Evolutionary conservation across 2,888 invertebrate genomes (phyloP).

Genomic region (Reticulitermes lucifugus): DNA sequence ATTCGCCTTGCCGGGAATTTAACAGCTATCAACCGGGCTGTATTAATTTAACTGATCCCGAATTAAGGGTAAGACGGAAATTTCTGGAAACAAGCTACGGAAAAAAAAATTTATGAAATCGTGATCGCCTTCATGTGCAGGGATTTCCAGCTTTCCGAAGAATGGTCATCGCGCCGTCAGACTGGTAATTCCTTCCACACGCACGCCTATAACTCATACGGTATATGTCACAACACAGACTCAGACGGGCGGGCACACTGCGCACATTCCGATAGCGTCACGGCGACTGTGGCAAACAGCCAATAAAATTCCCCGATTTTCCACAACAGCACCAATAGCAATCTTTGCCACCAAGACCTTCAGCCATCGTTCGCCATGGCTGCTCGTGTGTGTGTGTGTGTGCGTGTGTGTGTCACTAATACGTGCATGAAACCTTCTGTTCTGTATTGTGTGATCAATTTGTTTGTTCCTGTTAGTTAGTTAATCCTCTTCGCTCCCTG

Average conservation of each 20-base stretch:
- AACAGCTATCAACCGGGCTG: no score
- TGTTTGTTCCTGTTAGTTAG: neutral
- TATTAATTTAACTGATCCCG: no score
- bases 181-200: neutral
- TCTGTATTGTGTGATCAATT: neutral
- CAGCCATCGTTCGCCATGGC: conserved; percentile 4
- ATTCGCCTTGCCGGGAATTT: no score
- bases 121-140: no score
- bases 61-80: no score
- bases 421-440: neutral
- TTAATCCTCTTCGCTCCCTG: no score
- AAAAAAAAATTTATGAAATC: no score
- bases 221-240: neutral
- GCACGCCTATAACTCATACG: neutral
- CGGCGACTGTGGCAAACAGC: conserved; percentile 2
- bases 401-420: neutral
- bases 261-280: neutral
- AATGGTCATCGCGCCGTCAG: no score
- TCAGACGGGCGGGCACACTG: neutral
- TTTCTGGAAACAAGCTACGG: no score
- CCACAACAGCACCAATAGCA: neutral
- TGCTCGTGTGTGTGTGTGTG: neutral
- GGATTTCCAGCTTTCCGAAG: no score
- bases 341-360: neutral
- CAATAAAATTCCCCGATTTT: conserved; percentile 32